Evolutionary conservation across 1,140 invertebrate species (phyloP).

Genomic region (Schlechtendalia chinensis): DNA sequence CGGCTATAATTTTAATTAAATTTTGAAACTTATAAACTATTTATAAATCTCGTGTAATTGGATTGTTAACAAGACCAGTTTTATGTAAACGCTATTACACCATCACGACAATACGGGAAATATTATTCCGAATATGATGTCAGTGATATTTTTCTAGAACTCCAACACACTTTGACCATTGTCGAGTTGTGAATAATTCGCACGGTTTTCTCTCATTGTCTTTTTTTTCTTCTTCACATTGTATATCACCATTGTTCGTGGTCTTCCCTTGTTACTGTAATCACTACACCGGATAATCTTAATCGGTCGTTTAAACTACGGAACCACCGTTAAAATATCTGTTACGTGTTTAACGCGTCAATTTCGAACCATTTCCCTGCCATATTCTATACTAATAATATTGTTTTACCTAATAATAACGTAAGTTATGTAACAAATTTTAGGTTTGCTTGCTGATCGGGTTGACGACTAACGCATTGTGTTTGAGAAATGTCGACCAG

Average conservation of each 20-base stretch:
- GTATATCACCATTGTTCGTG: not conserved
- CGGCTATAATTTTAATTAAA: too few relatives aligned
- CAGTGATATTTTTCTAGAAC: slow-evolving; percentile 29
- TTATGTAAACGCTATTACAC: not conserved
- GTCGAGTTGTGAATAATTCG: slow-evolving; percentile 32
- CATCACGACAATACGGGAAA: slow-evolving; percentile 16
- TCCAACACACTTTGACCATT: slow-evolving; percentile 39
- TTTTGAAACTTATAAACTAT: too few relatives aligned
- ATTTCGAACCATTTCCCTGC: not conserved
- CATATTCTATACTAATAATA: too few relatives aligned
- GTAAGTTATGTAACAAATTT: slow-evolving; percentile 11
- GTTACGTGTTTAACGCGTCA: not conserved
- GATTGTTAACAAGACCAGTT: not conserved
- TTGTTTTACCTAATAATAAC: not conserved
- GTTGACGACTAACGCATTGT: not conserved
- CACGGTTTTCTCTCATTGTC: slow-evolving; percentile 48
- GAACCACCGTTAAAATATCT: slow-evolving; percentile 6
- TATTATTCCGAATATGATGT: not conserved
- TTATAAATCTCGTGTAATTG: too few relatives aligned
- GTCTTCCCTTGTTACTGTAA: slow-evolving; percentile 6
- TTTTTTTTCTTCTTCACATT: slow-evolving; percentile 26
- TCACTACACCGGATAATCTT: slow-evolving; percentile 29
- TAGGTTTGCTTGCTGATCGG: slow-evolving; percentile 33
- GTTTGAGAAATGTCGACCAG: not conserved
- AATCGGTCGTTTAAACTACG: slow-evolving; percentile 19